Evolutionary conservation across 53 echinoderm and acorn worm species (phyloP), one percentile per base, ranked within the genome.

Genomic region (Astropecten irregularis): DNA sequence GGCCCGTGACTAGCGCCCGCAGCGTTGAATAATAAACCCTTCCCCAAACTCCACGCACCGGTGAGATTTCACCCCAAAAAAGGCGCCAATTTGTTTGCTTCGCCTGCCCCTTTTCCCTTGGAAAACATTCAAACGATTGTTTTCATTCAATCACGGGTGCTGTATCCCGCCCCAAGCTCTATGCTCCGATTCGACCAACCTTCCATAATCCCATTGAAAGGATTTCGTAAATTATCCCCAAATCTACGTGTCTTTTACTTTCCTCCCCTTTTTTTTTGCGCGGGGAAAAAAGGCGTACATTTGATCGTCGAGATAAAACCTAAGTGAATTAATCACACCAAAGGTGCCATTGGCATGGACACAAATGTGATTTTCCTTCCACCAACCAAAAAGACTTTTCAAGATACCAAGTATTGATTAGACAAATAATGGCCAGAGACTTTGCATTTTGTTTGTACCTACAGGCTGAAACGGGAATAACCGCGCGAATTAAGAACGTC

Each of bases 21-120:
- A 79, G 79, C 62, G 79, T 79, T 62, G 79, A 79, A 79, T 40
- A 79, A 79, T 79, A 60, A 79, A 61, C 60, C 36, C 32, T 66
- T 20, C 66, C 79, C 21, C 31, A 20, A 6, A 68, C 40, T 57
- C 27, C 49, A n/a, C n/a, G n/a, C n/a, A 51, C 20, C 71, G 49
- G 50, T 71, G 19, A 71, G 32, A 22, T 33, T 71, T 32, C n/a
- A n/a, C 34, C 52, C 22, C 14, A 71, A 71, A 50, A 76, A 39
- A 40, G 58, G 56, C 37, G 76, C 58, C 57, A 76, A 39, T 76
- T 21, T 38, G 21, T n/a, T n/a, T n/a, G 19, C 34, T 73, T 76
- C 25, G 38, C 46, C 13, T 11, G n/a, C 29, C 44, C 33, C 40
- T 21, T 46, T 1, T 2, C 11, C 27, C 42, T 42, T 25, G 39